A percentile compares a stretch with the other conserved stretches of the same genome.
Evolutionary conservation across 2,888 invertebrate genomes (phyloP).

Genomic region (Crocallis elinguaria): DNA sequence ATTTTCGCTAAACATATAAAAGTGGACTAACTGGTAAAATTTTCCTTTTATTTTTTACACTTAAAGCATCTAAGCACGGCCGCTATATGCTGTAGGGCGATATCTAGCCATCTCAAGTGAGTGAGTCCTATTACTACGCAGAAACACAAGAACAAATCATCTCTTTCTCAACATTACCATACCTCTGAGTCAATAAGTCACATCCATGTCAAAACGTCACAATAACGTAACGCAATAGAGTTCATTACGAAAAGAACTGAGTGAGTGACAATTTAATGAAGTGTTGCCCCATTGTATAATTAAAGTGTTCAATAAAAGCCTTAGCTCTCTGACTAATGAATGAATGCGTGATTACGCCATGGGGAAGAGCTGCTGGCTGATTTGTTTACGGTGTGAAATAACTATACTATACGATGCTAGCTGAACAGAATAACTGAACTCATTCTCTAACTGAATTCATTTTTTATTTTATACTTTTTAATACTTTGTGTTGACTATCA

Average conservation of each 20-base stretch:
- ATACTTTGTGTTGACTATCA: no score
- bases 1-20: no score
- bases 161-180: slow-evolving; percentile 19
- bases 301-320: slow-evolving; percentile 71
- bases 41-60: no score
- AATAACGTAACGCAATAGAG: slow-evolving; percentile 49
- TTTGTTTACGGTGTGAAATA: slow-evolving; percentile 3
- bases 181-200: slow-evolving; percentile 56
- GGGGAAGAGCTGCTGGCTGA: slow-evolving; percentile 10
- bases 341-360: slow-evolving; percentile 55
- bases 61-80: no score
- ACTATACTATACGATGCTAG: no score
- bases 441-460: no score
- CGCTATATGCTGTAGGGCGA: no score
- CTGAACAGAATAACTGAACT: no score
- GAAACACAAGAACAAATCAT: slow-evolving; percentile 7
- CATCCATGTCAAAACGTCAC: slow-evolving; percentile 49
- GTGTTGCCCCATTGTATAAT: slow-evolving; percentile 75
- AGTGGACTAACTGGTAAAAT: no score
- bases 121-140: background rate
- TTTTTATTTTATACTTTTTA: no score
- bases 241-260: slow-evolving; percentile 59
- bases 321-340: slow-evolving; percentile 64
- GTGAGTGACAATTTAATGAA: slow-evolving; percentile 82
- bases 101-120: no score